Evolutionary conservation across 2,113 vertebrate species (phyloP).

Genomic region (Eira barbara): DNA sequence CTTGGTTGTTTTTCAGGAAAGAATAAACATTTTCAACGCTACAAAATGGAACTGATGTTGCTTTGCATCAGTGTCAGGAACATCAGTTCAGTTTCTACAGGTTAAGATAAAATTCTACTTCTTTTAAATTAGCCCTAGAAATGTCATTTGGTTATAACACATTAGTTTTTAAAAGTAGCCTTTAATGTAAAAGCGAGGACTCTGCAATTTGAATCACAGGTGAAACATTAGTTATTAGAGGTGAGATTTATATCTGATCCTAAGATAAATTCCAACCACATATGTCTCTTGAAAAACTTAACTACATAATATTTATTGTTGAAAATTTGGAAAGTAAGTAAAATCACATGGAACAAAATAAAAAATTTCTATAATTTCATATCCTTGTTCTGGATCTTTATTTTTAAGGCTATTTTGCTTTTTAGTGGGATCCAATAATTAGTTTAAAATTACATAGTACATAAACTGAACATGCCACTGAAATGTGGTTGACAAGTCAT

Average conservation of each 20-base stretch:
- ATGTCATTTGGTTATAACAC: not conserved
- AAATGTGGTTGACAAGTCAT: not conserved
- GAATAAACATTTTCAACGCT: conserved; percentile 4
- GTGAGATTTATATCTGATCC: conserved; percentile 15
- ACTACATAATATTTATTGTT: conserved; percentile 7
- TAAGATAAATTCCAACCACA: conserved; percentile 4
- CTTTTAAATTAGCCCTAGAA: conserved; percentile 24
- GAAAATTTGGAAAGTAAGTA: conserved; percentile 31
- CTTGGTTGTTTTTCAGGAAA: conserved; percentile 20
- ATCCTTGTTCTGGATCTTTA: not conserved
- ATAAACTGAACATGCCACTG: conserved; percentile 30
- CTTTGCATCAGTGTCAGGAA: not conserved
- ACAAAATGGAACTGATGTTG: conserved; percentile 3
- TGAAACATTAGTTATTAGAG: conserved; percentile 11
- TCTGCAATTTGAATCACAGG: not conserved
- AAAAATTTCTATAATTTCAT: not conserved
- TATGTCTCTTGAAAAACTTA: conserved; percentile 12
- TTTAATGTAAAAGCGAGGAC: conserved; percentile 23
- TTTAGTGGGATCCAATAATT: not conserved
- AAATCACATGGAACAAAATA: conserved; percentile 28
- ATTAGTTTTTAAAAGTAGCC: conserved; percentile 2
- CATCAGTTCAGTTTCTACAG: not conserved
- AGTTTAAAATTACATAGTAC: not conserved
- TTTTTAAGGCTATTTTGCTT: conserved; percentile 25
- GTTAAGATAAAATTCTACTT: conserved; percentile 20